phyloP scores from a whole-genome alignment of 1,140 invertebrate genomes.

The Brachionus sp. region DNA sequence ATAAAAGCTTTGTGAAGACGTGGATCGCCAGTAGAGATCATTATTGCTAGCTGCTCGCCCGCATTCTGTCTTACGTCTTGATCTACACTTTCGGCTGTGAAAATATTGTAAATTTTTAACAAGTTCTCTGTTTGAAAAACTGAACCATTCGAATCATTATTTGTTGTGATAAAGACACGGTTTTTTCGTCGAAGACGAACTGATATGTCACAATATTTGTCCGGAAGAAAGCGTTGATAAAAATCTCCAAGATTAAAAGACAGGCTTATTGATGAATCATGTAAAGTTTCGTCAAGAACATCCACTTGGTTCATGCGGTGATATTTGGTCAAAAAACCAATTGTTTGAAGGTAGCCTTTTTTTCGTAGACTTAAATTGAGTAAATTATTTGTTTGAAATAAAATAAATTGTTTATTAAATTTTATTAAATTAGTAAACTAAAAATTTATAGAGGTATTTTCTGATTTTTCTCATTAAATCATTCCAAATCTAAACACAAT shows the following conservation, averaged over 20 bases:
- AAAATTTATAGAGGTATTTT: too few relatives aligned
- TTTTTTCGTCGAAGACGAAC: not conserved
- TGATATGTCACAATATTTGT: conserved; percentile 21
- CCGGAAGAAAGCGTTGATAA: not conserved
- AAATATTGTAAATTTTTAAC: conserved; percentile 30
- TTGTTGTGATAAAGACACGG: not conserved
- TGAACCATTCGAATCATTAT: not conserved
- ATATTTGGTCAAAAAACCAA: conserved; percentile 21
- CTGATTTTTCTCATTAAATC: too few relatives aligned
- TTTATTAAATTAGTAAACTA: too few relatives aligned
- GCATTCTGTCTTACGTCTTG: conserved; percentile 25
- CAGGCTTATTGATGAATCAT: not conserved
- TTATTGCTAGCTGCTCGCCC: conserved; percentile 27
- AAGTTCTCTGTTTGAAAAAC: conserved; percentile 37
- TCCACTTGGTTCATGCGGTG: conserved; percentile 23
- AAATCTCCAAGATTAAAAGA: not conserved
- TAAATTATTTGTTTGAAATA: too few relatives aligned
- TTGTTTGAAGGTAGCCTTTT: conserved; percentile 41
- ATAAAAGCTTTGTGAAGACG: conserved; percentile 24
- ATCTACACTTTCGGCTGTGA: conserved; percentile 23
- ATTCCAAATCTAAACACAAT: too few relatives aligned
- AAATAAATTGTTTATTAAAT: too few relatives aligned
- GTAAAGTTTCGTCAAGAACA: not conserved
- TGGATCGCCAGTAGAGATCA: conserved; percentile 32
- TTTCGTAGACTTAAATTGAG: not conserved